Evolutionary conservation across 1,140 invertebrate species (phyloP).

Genomic region (Archivesica marissinica): DNA sequence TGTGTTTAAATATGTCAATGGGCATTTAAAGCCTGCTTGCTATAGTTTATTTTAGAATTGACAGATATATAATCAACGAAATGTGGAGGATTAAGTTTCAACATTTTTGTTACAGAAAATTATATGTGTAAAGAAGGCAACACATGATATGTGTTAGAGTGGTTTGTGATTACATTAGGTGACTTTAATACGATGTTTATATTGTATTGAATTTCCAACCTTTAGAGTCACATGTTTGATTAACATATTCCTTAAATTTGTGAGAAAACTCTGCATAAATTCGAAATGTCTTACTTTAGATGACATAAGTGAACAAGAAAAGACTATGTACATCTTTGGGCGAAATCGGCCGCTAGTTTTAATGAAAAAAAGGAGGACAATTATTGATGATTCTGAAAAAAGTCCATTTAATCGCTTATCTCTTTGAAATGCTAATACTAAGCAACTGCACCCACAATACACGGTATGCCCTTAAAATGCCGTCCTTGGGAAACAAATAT

Average conservation of each 20-base stretch:
- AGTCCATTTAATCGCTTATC: no score
- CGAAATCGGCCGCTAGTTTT: no score
- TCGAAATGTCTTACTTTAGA: neutral
- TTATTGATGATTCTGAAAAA: no score
- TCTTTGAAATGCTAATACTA: no score
- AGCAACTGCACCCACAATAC: no score
- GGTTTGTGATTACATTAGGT: neutral
- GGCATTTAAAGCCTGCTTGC: conserved; percentile 14
- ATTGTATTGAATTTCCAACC: neutral
- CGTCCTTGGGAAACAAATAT: no score
- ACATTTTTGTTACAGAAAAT: conserved; percentile 29
- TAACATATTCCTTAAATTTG: neutral
- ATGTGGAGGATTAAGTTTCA: neutral
- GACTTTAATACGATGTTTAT: conserved; percentile 29
- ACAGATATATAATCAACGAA: conserved; percentile 34
- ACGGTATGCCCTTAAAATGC: no score
- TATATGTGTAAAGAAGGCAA: conserved; percentile 20
- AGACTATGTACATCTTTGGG: neutral
- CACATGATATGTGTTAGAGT: conserved; percentile 7
- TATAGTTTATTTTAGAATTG: conserved; percentile 14
- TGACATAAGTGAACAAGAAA: neutral
- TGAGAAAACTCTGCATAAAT: neutral
- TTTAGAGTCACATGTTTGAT: conserved; percentile 7
- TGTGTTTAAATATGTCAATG: conserved; percentile 17
- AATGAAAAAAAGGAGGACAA: no score